Conservation (phyloP, 2,888 invertebrate genomes). For the Oligia strigilis region DNA sequence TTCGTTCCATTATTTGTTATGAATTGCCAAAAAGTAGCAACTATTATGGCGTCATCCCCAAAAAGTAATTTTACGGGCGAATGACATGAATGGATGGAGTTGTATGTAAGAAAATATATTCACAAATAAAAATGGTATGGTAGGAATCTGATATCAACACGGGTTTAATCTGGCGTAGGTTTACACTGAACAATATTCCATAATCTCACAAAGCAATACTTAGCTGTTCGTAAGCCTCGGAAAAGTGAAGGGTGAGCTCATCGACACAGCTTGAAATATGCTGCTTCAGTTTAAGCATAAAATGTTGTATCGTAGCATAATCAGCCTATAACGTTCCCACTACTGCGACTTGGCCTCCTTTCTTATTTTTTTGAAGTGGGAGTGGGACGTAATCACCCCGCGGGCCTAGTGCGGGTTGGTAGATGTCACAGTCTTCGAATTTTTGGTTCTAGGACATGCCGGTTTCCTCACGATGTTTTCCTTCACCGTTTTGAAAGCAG, state of each 20-base stretch:
- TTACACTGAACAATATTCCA: slow-evolving; percentile 1
- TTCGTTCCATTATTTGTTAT: slow-evolving; percentile 8
- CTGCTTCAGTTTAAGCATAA: neutral
- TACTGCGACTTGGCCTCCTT: neutral
- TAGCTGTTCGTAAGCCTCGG: neutral
- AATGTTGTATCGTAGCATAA: neutral
- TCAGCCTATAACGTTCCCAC: neutral
- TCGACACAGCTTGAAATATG: neutral
- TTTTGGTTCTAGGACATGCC: neutral
- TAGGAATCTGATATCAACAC: neutral
- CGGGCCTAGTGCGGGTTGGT: neutral
- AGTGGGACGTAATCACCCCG: neutral
- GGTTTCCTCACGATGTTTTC: neutral
- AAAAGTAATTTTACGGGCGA: neutral
- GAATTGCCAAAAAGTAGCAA: neutral
- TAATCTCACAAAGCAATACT: slow-evolving; percentile 3
- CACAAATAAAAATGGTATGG: slow-evolving; percentile 10
- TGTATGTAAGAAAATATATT: neutral
- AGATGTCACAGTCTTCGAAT: neutral
- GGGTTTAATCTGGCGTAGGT: neutral
- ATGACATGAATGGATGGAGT: neutral
- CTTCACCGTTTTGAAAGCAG: neutral
- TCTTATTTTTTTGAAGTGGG: neutral
- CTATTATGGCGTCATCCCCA: neutral
- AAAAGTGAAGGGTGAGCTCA: slow-evolving; percentile 8